Percentiles rank a stretch among this genome's conserved stretches.
Conservation (phyloP, 2,113 vertebrate species). For the Hyaena hyaena region DNA sequence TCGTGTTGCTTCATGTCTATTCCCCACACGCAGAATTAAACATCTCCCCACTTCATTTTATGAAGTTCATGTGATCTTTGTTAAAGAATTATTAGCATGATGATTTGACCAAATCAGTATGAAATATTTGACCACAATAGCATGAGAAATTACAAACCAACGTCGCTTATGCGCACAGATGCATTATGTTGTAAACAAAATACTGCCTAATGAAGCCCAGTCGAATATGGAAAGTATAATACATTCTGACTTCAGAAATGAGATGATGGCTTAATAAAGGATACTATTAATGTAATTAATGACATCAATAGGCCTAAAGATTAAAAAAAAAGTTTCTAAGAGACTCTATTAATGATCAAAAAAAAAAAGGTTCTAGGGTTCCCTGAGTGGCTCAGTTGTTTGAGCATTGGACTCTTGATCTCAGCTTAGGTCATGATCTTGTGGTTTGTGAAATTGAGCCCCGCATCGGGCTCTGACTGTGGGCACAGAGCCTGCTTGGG, state of each 20-base stretch:
- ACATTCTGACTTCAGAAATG: not conserved
- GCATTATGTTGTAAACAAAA: not conserved
- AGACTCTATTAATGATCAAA: not conserved
- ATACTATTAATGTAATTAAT: not conserved
- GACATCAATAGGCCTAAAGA: not conserved
- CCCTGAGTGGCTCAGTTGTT: no score
- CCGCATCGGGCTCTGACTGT: no score
- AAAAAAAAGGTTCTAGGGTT: not conserved
- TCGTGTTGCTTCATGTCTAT: not conserved
- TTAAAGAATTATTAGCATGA: not conserved
- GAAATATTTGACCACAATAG: constrained; percentile 3
- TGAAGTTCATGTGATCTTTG: not conserved
- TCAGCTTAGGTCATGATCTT: no score
- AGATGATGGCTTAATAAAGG: not conserved
- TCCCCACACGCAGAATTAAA: not conserved
- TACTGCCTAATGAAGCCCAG: not conserved
- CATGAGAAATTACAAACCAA: not conserved
- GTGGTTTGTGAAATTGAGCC: no score
- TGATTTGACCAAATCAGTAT: not conserved
- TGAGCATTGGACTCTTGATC: no score
- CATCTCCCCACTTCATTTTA: not conserved
- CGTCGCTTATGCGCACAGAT: not conserved
- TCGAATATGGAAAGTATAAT: not conserved
- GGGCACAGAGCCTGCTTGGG: no score
- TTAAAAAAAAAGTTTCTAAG: not conserved